Evolutionary conservation across 2,113 vertebrate genomes (phyloP), one percentile per base, ranked within the genome.

Genomic region (Notechis scutatus): DNA sequence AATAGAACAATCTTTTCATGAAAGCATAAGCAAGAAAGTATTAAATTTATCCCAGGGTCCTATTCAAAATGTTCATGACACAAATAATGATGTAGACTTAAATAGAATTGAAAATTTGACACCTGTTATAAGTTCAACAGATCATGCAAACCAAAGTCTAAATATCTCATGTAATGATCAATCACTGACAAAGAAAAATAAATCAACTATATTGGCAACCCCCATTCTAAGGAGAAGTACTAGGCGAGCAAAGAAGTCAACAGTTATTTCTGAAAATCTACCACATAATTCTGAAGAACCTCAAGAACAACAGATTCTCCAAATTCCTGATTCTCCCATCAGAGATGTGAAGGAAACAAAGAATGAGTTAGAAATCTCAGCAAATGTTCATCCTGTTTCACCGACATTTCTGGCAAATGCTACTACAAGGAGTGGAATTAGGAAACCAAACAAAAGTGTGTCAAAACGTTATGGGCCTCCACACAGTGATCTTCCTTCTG

Each of bases 221-320:
- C 97, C 97, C 10, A 97, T 97, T 42, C 97, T 85, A 29, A 96
- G 97, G 45, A 98, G 96, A 94, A 97, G 96, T 90, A 97, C 97
- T 3, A 97, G 98, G 92, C 93, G 92, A 91, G 96, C 94, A 56
- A 97, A 95, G 94, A 3, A 97, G 90, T 7, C 96, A 91, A 21
- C 96, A 26, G 89, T 93, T 2, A 95, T 97, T 91, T 92, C 88
- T 23, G 96, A 97, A 91, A 97, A 95, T 93, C 94, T 91, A 39
- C 42, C 1, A 88, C 87, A 94, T 88, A 94, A 94, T 26, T 42
- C 91, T 90, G 95, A 96, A 88, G 86, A 26, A 21, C 92, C 93
- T 95, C 91, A 93, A 90, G 96, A 95, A 42, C 95, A 96, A 74
- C 94, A 94, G 23, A 92, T 90, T 69, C 56, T 95, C 88, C 93